Evolutionary conservation across 2,888 invertebrate species (phyloP), one percentile per base, ranked within the genome.

Genomic region (Sisyra nigra): DNA sequence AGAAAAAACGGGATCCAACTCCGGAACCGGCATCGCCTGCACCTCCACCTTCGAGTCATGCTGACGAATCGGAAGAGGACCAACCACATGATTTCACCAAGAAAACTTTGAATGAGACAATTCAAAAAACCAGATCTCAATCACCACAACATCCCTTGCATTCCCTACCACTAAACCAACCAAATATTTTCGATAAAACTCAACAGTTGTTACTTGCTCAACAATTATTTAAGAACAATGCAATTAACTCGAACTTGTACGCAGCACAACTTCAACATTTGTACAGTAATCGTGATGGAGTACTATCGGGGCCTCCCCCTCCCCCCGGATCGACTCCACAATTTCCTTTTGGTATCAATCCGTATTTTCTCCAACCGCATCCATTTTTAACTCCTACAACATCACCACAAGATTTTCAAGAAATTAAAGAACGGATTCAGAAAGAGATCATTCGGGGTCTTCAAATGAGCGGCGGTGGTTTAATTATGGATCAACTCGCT

Each of bases 401-500:
- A 29, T 59, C 55, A 41, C 56, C 62, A 2, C 71, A 69, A 53
- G 76, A 76, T 48, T 60, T 75, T 47, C 74, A 72, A 54, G 77
- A 82, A 58, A 69, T 79, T 57, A 78, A 79, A 55, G 77, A 79
- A 45, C 66, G 75, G 32, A 65, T 78, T 44, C 78, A 78, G 47
- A 76, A 75, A 50, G 75, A 76, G 53, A 65, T 75, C 6, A 72
- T 75, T 42, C 64, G 74, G 7, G 72, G 79, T 1, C 60, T 79
- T 29, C 80, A 78, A 52, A 65, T 80, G 56, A 77, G 79, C 41
- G 80, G 81, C 13, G 82, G 82, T 0, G 73, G 80, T 9, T 68
- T 78, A 49, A 57, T 75, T 14, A 63, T 71, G 36, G 72, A 70
- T 44, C 63, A 57, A 11, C 15, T 43, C 7, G 43, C 37, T 3